These are phyloP conservation scores for Cyanistes caeruleus DNA, from an alignment of 2,113 vertebrate species.

Conservation along the genomic window DNA sequence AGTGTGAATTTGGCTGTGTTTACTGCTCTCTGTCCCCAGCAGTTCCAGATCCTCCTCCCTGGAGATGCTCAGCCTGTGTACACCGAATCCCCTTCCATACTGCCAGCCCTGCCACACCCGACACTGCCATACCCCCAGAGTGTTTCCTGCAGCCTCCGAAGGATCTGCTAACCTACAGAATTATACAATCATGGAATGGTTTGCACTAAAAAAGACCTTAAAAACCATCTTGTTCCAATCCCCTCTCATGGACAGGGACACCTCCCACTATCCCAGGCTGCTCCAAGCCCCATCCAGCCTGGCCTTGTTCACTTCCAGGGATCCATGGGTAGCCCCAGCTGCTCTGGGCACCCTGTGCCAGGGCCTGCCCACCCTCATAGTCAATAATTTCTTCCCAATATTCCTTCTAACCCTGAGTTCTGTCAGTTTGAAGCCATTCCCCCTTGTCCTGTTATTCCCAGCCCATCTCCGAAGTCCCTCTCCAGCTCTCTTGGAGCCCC, in stretches of 20 bases:
- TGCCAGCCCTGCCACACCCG: background rate
- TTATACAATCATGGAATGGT: background rate
- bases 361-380: rapidly evolving
- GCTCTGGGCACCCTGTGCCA: background rate
- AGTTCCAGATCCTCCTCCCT: background rate
- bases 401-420: background rate
- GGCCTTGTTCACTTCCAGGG: background rate
- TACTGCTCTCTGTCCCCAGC: background rate
- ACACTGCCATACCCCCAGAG: background rate
- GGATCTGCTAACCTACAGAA: background rate
- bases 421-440: background rate
- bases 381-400: background rate
- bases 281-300: rapidly evolving
- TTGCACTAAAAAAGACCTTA: rapidly evolving
- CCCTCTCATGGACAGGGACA: background rate
- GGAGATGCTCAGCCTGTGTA: background rate
- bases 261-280: rapidly evolving
- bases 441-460: background rate
- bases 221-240: background rate
- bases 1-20: background rate
- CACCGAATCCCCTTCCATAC: background rate
- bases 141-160: background rate
- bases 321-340: background rate
- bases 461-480: background rate
- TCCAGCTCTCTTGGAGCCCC: background rate